phyloP scores from a whole-genome alignment of 2,113 vertebrate species.

The Anoura caudifer region DNA sequence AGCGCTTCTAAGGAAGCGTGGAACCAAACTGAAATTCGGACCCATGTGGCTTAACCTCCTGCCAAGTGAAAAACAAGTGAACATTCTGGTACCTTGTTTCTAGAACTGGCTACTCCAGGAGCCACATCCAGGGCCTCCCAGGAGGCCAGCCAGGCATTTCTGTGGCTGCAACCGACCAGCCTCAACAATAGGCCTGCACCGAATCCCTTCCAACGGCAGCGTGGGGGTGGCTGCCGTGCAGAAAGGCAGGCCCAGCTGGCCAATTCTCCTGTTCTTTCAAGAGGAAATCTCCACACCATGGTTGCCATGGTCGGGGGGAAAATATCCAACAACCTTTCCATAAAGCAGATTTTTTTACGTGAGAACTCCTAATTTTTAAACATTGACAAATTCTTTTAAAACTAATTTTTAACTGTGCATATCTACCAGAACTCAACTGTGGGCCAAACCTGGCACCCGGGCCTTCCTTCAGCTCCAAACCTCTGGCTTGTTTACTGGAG shows the following conservation, averaged over 20 bases:
- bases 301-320: not conserved
- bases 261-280: not conserved
- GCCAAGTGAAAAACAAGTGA: not conserved
- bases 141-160: too few species aligned
- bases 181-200: fast-evolving
- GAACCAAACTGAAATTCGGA: not conserved
- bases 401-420: not conserved
- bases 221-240: not conserved
- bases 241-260: not conserved
- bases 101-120: not conserved
- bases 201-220: not conserved
- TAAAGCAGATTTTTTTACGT: not conserved
- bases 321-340: not conserved
- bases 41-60: not conserved
- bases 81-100: not conserved
- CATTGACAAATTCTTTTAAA: not conserved
- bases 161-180: not conserved
- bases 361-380: not conserved
- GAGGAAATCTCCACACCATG: not conserved
- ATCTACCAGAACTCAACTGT: not conserved
- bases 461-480: not conserved
- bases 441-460: not conserved
- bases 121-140: not conserved
- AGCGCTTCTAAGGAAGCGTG: not conserved
- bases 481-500: not conserved